Evolutionary conservation across 2,113 vertebrate species (phyloP).

Genomic region (Piaya cayana): DNA sequence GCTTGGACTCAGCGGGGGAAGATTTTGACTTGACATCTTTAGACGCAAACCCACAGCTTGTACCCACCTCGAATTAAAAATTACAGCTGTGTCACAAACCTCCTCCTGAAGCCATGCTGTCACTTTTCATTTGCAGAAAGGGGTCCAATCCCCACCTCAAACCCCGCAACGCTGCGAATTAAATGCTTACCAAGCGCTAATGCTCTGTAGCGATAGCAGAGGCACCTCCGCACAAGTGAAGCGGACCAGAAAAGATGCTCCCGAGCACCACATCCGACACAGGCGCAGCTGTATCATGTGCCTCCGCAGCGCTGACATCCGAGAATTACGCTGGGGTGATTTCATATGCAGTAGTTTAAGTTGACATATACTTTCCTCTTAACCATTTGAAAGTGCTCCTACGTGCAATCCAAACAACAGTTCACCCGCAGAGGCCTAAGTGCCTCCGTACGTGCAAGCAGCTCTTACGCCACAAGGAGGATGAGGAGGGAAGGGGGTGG

Average conservation of each 20-base stretch:
- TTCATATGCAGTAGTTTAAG: not conserved
- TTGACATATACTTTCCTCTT: not conserved
- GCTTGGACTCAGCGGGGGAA: not conserved
- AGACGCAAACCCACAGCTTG: not conserved
- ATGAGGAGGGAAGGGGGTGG: too few species aligned
- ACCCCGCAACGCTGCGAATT: not conserved
- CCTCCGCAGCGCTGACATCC: not conserved
- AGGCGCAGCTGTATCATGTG: not conserved
- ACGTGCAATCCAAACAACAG: fast-evolving
- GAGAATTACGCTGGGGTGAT: not conserved
- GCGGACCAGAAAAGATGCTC: conserved; percentile 37
- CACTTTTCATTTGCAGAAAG: not conserved
- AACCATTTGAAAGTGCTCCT: not conserved
- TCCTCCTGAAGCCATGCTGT: conserved; percentile 1
- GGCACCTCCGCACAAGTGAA: not conserved
- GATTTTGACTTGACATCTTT: not conserved
- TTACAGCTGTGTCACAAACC: conserved; percentile 6
- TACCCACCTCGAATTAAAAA: conserved; percentile 21
- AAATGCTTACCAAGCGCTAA: not conserved
- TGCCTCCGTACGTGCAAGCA: fast-evolving
- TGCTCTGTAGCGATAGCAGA: not conserved
- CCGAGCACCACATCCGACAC: not conserved
- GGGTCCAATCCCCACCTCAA: not conserved
- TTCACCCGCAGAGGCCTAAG: not conserved
- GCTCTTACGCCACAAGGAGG: not conserved